Evolutionary conservation across 2,888 invertebrate species (phyloP).

Genomic region (Pachymerium ferrugineum): DNA sequence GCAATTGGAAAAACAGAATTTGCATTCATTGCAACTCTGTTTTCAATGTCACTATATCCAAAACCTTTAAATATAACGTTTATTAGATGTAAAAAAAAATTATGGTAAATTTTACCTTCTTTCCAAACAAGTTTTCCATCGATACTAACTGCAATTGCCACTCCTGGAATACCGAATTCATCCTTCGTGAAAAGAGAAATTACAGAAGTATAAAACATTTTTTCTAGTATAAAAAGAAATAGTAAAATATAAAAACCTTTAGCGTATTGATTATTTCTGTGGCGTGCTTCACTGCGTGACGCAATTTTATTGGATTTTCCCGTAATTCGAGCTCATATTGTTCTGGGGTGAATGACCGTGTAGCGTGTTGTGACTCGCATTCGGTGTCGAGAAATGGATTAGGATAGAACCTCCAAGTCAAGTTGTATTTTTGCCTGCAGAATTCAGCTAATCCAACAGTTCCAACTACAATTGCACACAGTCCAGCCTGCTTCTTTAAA

Average conservation of each 20-base stretch:
- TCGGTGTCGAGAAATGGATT: background rate
- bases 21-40: constrained; percentile 47
- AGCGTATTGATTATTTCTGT: background rate
- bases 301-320: background rate
- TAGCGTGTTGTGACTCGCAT: background rate
- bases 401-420: background rate
- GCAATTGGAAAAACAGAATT: constrained; percentile 56
- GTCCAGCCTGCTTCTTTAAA: background rate
- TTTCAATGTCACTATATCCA: constrained; percentile 56
- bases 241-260: background rate
- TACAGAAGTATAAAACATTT: background rate
- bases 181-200: constrained; percentile 36
- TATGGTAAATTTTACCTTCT: constrained; percentile 46
- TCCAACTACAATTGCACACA: background rate
- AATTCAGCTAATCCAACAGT: background rate
- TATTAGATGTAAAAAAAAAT: background rate
- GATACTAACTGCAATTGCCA: constrained; percentile 50
- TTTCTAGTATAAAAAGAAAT: too few species aligned
- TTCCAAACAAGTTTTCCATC: constrained; percentile 50
- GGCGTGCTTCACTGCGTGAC: background rate
- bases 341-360: too few species aligned
- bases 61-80: constrained; percentile 45
- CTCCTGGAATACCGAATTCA: constrained; percentile 48
- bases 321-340: background rate
- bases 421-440: background rate